Evolutionary conservation across 2,888 invertebrate genomes (phyloP).

Genomic region (Hyposoter didymator): DNA sequence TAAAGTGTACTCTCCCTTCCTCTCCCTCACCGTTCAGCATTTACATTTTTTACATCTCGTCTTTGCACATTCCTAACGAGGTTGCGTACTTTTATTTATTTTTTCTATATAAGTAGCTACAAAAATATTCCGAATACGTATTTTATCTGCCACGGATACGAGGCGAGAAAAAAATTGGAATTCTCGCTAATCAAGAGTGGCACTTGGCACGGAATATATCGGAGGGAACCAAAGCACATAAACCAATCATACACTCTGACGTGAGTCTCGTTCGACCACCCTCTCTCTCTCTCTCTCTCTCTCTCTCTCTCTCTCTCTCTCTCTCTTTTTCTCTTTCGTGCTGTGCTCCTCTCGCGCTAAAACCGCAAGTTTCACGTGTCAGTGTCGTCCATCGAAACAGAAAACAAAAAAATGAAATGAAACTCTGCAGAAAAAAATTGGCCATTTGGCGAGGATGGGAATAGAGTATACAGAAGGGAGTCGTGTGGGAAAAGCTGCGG

Average conservation of each 20-base stretch:
- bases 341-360: slow-evolving; percentile 44
- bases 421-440: background rate
- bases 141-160: slow-evolving; percentile 43
- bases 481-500: background rate
- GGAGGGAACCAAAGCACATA: slow-evolving; percentile 56
- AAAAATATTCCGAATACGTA: slow-evolving; percentile 59
- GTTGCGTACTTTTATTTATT: background rate
- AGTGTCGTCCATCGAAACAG: slow-evolving; percentile 34
- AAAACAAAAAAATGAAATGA: slow-evolving; percentile 4
- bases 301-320: too few species aligned
- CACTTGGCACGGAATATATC: slow-evolving; percentile 50
- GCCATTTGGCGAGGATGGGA: slow-evolving; percentile 27
- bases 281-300: slow-evolving; percentile 4
- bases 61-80: slow-evolving; percentile 61
- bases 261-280: slow-evolving; percentile 13
- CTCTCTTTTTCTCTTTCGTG: slow-evolving; percentile 14
- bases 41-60: slow-evolving; percentile 66
- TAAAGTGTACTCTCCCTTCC: slow-evolving; percentile 61
- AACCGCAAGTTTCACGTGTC: slow-evolving; percentile 55
- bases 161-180: slow-evolving; percentile 28
- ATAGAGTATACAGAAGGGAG: slow-evolving; percentile 14
- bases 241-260: slow-evolving; percentile 63
- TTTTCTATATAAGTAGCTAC: background rate
- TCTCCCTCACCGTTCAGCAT: slow-evolving; percentile 36
- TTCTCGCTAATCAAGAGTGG: slow-evolving; percentile 65